Base-by-base conservation (phyloP, 2,888 invertebrate species). In the Drosophila hamatofila region DNA sequence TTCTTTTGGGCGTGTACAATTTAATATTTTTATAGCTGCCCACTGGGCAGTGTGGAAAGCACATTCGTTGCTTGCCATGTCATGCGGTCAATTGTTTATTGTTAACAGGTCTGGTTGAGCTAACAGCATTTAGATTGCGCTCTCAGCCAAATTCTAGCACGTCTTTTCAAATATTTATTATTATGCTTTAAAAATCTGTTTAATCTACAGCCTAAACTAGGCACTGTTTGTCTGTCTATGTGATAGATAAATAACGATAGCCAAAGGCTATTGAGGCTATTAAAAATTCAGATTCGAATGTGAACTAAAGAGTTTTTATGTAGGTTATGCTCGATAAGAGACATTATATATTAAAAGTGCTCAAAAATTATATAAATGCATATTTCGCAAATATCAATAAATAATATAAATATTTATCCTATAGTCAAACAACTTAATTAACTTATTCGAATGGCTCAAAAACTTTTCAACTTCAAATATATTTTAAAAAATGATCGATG, bases 51-150 rank as follows among this genome's bases (percentile, higher is more conserved):
- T 52, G 55, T 51, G 62, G 61, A 63, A 52, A 48, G 67, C 60
- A 64, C 63, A 69, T 54, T 84, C 59, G 70, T 71, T 73, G 56
- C 57, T 59, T 86, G 83, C 78, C 87, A 76, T 86, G 83, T 87
- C 72, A 51, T 77, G 75, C 68, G 89, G 88, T 89, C 85, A 80
- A 87, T 84, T 82, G 80, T 89, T 81, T 81, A 87, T 87, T 76
- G 89, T 75, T 80, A 74, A 83, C 88, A 87, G 68, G 75, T 48
- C 35, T 62, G 37, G 18, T 14, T 35, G 18, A 33, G 57, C 39
- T 35, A n/a, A 27, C 33, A 30, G 30, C 49, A 63, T 14, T 60
- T 60, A 18, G 58, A 48, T 37, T 39, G 58, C 46, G 18, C 23
- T 30, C 12, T 16, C 25, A 18, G 37, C 27, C 23, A 23, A 56